phyloP scores from a whole-genome alignment of 2,113 vertebrate species.

The Leptosomus discolor region DNA sequence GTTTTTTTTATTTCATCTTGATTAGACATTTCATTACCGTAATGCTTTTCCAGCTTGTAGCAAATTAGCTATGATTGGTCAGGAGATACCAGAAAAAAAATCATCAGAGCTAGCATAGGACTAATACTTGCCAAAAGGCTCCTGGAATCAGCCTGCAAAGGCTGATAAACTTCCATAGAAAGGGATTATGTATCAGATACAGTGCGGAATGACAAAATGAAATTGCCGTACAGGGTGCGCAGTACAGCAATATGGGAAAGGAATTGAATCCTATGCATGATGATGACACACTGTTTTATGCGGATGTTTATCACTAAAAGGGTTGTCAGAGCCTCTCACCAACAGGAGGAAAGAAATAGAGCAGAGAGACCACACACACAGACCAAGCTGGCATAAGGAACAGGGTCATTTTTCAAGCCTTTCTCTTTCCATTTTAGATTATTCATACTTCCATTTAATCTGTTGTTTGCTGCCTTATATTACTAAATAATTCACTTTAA shows the following conservation, averaged over 20 bases:
- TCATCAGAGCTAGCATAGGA: background rate
- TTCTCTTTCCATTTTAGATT: background rate
- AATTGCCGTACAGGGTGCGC: background rate
- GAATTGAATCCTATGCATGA: background rate
- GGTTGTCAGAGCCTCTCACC: conserved; percentile 4
- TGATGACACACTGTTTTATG: background rate
- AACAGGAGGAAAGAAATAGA: conserved; percentile 6
- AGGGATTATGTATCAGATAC: background rate
- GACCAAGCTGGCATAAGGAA: background rate
- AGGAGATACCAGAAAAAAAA: background rate
- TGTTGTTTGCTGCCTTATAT: background rate
- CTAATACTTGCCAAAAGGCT: background rate
- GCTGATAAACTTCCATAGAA: conserved; percentile 3
- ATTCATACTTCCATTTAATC: background rate
- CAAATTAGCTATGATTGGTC: background rate
- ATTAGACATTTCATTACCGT: background rate
- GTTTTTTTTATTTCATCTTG: background rate
- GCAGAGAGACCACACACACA: conserved; percentile 33
- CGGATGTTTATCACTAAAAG: background rate
- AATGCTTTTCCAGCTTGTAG: background rate
- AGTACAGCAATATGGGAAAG: background rate
- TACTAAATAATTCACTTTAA: background rate
- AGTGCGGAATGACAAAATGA: background rate
- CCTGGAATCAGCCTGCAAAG: background rate
- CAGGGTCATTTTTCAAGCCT: background rate